Percentiles rank a stretch among this genome's conserved stretches.
Conservation (phyloP, 2,797 vertebrate species). For the Cetoscarus ocellatus region DNA sequence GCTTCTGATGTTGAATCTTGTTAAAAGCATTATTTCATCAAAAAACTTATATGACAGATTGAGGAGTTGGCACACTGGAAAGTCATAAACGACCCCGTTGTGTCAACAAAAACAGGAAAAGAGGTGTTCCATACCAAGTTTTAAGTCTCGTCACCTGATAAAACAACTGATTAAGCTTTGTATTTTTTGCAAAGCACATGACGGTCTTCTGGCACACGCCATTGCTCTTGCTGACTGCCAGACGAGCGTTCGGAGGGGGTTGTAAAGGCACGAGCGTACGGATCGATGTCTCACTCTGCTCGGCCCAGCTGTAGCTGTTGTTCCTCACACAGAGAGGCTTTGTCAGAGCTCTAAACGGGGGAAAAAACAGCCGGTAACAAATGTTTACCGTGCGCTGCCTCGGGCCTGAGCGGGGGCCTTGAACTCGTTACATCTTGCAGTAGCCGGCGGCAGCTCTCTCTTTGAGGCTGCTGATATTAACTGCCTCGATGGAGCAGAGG, state of each 20-base stretch:
- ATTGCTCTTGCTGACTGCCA: slow-evolving; percentile 61
- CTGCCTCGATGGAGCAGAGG: slow-evolving; percentile 25
- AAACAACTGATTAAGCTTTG: slow-evolving; percentile 20
- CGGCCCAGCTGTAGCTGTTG: slow-evolving; percentile 72
- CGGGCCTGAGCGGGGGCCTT: slow-evolving; percentile 67
- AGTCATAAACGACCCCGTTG: too few relatives aligned
- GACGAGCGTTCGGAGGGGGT: slow-evolving; percentile 73
- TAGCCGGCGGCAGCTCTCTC: slow-evolving; percentile 50
- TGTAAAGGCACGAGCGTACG: slow-evolving; percentile 59
- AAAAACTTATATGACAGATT: too few relatives aligned
- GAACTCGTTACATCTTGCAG: slow-evolving; percentile 71
- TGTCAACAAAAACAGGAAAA: background rate
- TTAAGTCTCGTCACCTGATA: slow-evolving; percentile 29
- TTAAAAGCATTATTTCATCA: too few relatives aligned
- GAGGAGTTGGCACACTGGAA: too few relatives aligned
- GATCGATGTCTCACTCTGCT: slow-evolving; percentile 77
- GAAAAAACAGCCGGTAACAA: slow-evolving; percentile 73
- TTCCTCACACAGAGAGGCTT: slow-evolving; percentile 74
- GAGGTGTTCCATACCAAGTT: background rate
- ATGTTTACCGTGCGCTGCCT: slow-evolving; percentile 79
- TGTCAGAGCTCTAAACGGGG: slow-evolving; percentile 51
- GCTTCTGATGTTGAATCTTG: too few relatives aligned
- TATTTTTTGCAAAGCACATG: slow-evolving; percentile 34
- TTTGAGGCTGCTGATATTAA: slow-evolving; percentile 71
- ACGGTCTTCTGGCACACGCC: slow-evolving; percentile 56